Evolutionary conservation across 2,797 vertebrate species (phyloP).

Genomic region (Brotula barbata): DNA sequence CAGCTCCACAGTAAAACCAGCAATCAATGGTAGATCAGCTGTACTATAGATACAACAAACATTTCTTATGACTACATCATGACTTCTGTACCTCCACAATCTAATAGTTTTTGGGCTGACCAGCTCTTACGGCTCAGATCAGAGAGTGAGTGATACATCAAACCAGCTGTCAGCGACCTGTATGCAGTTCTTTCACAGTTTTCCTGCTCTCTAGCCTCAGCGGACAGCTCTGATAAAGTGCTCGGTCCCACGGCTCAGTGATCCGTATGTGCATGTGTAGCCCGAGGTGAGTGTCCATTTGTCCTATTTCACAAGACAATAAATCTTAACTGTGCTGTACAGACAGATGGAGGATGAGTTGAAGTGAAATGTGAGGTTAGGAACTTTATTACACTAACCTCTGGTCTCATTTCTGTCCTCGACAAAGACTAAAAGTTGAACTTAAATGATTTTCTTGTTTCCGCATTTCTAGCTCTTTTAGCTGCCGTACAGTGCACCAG

Average conservation of each 20-base stretch:
- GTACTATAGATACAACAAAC: not conserved
- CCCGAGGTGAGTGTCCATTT: constrained; percentile 47
- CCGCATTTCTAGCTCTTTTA: not conserved
- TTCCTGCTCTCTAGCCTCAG: constrained; percentile 35
- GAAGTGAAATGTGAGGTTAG: constrained; percentile 35
- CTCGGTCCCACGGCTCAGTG: constrained; percentile 42
- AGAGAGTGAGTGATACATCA: constrained; percentile 35
- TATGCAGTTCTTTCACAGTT: constrained; percentile 32
- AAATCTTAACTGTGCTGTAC: constrained; percentile 41
- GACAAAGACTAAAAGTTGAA: constrained; percentile 1
- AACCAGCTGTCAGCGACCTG: constrained; percentile 17
- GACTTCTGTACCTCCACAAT: not conserved
- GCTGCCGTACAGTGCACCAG: not conserved
- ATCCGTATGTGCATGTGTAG: constrained; percentile 34
- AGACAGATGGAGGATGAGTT: constrained; percentile 38
- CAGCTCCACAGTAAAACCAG: not conserved
- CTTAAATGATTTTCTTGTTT: not conserved
- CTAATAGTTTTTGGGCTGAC: not conserved
- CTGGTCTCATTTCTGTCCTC: constrained; percentile 15
- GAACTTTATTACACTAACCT: constrained; percentile 31
- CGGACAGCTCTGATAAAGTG: constrained; percentile 51
- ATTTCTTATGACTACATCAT: not conserved
- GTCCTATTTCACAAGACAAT: constrained; percentile 47
- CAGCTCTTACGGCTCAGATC: constrained; percentile 1
- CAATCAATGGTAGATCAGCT: not conserved